Conservation (phyloP, 2,888 invertebrate species). For the Marronus borbonicus region DNA sequence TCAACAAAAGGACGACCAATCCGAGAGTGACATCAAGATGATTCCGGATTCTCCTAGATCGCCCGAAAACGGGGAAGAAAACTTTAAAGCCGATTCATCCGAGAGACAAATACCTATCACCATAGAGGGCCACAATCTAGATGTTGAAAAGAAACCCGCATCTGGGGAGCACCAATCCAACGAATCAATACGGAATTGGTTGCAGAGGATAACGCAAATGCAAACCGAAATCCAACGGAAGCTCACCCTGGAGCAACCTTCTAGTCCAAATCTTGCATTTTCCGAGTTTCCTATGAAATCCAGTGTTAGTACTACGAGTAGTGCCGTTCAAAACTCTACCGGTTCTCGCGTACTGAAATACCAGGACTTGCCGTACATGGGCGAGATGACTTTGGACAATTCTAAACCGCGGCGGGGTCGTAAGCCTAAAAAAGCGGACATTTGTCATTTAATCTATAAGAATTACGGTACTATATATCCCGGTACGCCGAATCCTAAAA, state of each 20-base stretch:
- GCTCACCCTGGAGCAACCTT: constrained; percentile 54
- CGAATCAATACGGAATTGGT: constrained; percentile 82
- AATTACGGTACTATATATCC: constrained; percentile 92
- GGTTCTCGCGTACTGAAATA: constrained; percentile 77
- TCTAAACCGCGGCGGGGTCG: constrained; percentile 89
- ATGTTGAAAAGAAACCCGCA: constrained; percentile 58
- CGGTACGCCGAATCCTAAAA: constrained; percentile 77
- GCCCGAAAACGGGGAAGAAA: constrained; percentile 62
- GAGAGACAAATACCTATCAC: constrained; percentile 4
- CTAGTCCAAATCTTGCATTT: constrained; percentile 46
- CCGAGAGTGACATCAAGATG: constrained; percentile 59
- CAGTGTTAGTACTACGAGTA: constrained; percentile 59
- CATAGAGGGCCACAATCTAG: background rate
- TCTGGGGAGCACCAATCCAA: constrained; percentile 72
- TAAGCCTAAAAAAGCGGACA: constrained; percentile 94
- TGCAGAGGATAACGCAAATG: constrained; percentile 82
- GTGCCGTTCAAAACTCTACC: constrained; percentile 64
- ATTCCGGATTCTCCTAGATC: constrained; percentile 74
- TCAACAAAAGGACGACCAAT: constrained; percentile 10
- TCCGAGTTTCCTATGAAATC: constrained; percentile 56
- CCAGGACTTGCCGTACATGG: constrained; percentile 92
- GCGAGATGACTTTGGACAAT: constrained; percentile 91
- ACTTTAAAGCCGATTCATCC: constrained; percentile 22
- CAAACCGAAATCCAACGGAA: constrained; percentile 75
- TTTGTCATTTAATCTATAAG: constrained; percentile 92